Percentiles rank a stretch among this genome's conserved stretches.
Conservation (phyloP, 2,888 invertebrate species). For the Tetanocera ferruginea region DNA sequence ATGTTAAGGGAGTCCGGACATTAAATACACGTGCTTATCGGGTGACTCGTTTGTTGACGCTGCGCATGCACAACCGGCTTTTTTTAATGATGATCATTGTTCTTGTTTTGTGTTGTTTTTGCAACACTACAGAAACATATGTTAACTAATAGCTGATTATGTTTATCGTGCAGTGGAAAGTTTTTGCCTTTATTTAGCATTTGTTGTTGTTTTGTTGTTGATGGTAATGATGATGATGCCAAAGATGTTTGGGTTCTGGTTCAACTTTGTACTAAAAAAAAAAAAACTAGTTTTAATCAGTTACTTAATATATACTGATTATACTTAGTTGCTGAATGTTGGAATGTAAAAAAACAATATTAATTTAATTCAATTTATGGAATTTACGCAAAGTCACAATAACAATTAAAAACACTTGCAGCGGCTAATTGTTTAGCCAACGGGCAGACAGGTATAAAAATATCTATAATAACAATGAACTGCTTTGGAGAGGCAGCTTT, state of each 20-base stretch:
- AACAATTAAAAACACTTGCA: too few species aligned
- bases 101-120: neutral
- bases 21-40: neutral
- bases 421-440: too few species aligned
- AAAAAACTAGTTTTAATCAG: neutral
- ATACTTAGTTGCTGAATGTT: too few species aligned
- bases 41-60: conserved; percentile 26
- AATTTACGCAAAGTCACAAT: too few species aligned
- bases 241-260: neutral
- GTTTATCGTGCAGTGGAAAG: conserved; percentile 2
- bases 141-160: neutral
- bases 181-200: neutral
- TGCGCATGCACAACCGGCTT: conserved; percentile 6
- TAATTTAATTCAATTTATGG: too few species aligned
- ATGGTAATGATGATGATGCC: neutral
- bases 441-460: too few species aligned
- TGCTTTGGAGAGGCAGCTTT: too few species aligned
- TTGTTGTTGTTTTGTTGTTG: neutral
- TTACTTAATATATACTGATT: neutral
- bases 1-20: neutral
- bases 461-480: too few species aligned
- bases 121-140: neutral
- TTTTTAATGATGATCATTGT: neutral
- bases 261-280: neutral
- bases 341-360: too few species aligned